phyloP scores from a whole-genome alignment of 2,888 invertebrate genomes.

The Platycnemis pennipes region DNA sequence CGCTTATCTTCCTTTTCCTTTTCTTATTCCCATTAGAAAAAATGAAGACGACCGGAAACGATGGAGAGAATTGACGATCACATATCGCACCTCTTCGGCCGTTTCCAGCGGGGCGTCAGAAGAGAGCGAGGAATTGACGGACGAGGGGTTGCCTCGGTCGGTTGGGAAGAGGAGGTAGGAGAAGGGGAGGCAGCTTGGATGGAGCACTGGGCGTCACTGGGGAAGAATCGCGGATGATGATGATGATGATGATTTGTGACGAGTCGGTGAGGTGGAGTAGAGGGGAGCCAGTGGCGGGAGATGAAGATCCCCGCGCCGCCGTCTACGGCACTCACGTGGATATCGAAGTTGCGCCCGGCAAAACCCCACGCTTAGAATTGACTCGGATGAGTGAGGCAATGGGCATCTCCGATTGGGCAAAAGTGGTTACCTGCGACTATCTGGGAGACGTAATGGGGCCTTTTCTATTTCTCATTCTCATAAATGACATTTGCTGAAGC shows the following conservation, averaged over 20 bases:
- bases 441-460: too few species aligned
- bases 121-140: neutral
- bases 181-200: neutral
- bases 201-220: neutral
- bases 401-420: too few species aligned
- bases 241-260: neutral
- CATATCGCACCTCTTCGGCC: conserved; percentile 32
- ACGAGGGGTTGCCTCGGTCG: neutral
- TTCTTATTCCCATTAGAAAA: neutral
- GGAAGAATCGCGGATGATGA: neutral
- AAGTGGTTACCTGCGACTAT: too few species aligned
- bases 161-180: neutral
- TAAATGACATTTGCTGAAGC: too few species aligned
- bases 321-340: neutral
- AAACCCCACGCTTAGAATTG: neutral
- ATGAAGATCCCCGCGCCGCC: neutral
- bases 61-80: neutral
- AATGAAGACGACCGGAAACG: neutral
- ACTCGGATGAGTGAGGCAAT: too few species aligned
- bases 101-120: neutral
- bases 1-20: neutral
- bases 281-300: neutral
- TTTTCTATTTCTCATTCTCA: too few species aligned
- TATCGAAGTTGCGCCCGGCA: neutral
- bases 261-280: neutral